phyloP scores from a whole-genome alignment of 2,888 invertebrate species.

The Scaptodrosophila latifasciaeformis region DNA sequence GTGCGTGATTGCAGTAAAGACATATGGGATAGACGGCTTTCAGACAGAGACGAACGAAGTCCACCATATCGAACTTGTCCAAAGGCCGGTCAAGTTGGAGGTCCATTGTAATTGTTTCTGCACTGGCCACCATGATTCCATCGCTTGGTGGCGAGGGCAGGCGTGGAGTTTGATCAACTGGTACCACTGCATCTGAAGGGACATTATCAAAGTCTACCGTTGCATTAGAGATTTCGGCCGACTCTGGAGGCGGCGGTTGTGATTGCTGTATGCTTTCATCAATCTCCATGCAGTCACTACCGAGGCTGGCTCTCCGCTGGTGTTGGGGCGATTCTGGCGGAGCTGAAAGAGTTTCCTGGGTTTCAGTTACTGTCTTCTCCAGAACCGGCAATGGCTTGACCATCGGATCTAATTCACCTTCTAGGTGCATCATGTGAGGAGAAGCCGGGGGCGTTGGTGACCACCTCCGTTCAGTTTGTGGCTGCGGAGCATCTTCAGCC shows the following conservation, averaged over 20 bases:
- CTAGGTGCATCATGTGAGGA: conserved; percentile 48
- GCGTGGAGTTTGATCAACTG: no score
- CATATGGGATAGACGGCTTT: conserved; percentile 82
- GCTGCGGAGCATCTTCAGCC: conserved; percentile 11
- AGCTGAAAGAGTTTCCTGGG: no score
- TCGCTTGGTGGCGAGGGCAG: conserved; percentile 56
- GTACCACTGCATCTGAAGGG: not conserved
- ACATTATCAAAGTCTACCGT: not conserved
- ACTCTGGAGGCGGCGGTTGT: not conserved
- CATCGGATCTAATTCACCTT: no score
- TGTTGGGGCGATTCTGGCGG: no score
- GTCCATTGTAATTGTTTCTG: conserved; percentile 82
- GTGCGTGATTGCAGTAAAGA: conserved; percentile 90
- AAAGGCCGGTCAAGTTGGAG: conserved; percentile 84
- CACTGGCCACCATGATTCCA: conserved; percentile 78
- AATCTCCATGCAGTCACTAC: conserved; percentile 59
- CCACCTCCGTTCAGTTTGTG: conserved; percentile 56
- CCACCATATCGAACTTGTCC: conserved; percentile 83
- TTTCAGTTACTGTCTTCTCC: no score
- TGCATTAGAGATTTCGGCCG: not conserved
- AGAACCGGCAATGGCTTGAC: no score
- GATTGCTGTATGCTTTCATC: conserved; percentile 33
- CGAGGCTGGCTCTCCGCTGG: conserved; percentile 53
- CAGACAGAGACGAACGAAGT: conserved; percentile 84
- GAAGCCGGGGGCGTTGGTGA: conserved; percentile 70